Evolutionary conservation across 2,797 vertebrate genomes (phyloP).

Genomic region (Eptatretus atami): DNA sequence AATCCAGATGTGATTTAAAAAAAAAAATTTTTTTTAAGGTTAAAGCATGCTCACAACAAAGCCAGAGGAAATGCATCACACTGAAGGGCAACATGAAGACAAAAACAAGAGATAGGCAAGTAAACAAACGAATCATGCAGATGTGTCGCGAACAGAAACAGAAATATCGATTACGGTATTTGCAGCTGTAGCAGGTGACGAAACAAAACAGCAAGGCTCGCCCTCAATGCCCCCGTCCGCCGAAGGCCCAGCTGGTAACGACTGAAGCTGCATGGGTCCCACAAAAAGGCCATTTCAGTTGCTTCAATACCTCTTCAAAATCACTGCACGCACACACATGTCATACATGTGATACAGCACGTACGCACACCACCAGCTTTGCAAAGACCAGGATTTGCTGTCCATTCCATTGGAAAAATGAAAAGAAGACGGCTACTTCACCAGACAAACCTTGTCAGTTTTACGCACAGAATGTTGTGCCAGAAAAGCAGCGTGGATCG

Average conservation of each 20-base stretch:
- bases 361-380: too few species aligned
- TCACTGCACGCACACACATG: slow-evolving; percentile 24
- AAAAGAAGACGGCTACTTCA: too few species aligned
- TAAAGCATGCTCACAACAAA: background rate
- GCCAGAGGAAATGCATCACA: too few species aligned
- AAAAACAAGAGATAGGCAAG: background rate
- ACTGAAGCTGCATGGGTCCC: slow-evolving; percentile 24
- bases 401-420: too few species aligned
- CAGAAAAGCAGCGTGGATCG: slow-evolving; percentile 64
- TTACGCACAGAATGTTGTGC: slow-evolving; percentile 87
- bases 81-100: background rate
- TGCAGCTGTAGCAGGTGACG: slow-evolving; percentile 68
- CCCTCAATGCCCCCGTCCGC: slow-evolving; percentile 21
- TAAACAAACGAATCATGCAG: background rate
- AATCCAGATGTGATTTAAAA: too few species aligned
- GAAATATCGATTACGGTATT: slow-evolving; percentile 26
- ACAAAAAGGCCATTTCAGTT: slow-evolving; percentile 62
- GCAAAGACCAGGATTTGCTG: too few species aligned
- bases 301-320: slow-evolving; percentile 43
- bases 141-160: too few species aligned
- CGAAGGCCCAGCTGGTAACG: slow-evolving; percentile 14
- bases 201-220: slow-evolving; percentile 38
- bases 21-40: too few species aligned
- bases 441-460: slow-evolving; percentile 21
- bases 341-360: background rate